Percentiles rank a stretch among this genome's conserved stretches.
phyloP scores from a whole-genome alignment of 2,888 invertebrate species.

The Caenorhabditis virilis region DNA sequence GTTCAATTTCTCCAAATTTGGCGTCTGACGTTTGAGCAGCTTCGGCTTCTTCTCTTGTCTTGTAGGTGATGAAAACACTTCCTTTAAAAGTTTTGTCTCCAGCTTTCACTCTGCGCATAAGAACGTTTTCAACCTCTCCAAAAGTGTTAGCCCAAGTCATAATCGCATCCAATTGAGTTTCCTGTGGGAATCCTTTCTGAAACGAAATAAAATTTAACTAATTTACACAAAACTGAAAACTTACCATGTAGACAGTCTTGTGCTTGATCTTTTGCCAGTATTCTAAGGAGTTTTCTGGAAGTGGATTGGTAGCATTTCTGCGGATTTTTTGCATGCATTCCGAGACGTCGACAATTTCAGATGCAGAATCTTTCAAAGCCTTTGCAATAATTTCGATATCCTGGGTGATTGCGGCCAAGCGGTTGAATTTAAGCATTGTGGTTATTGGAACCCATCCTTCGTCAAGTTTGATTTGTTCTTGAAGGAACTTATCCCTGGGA shows the following conservation, averaged over 20 bases:
- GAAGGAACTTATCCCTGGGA: slow-evolving; percentile 88
- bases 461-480: slow-evolving; percentile 82
- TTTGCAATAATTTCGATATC: slow-evolving; percentile 78
- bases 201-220: slow-evolving; percentile 36
- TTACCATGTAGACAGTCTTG: slow-evolving; percentile 80
- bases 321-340: slow-evolving; percentile 79
- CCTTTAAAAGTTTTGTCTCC: slow-evolving; percentile 73
- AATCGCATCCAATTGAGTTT: slow-evolving; percentile 76
- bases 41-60: slow-evolving; percentile 81
- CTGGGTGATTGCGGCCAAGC: slow-evolving; percentile 76
- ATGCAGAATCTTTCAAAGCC: slow-evolving; percentile 76
- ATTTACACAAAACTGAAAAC: not conserved
- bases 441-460: slow-evolving; percentile 86
- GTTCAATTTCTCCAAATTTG: slow-evolving; percentile 74
- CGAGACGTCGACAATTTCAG: slow-evolving; percentile 67
- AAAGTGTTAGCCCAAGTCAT: slow-evolving; percentile 78
- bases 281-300: slow-evolving; percentile 85
- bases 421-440: slow-evolving; percentile 85
- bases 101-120: slow-evolving; percentile 69
- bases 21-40: slow-evolving; percentile 76
- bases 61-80: slow-evolving; percentile 87
- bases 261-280: slow-evolving; percentile 79
- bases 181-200: slow-evolving; percentile 75
- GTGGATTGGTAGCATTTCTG: slow-evolving; percentile 77
- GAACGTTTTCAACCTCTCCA: slow-evolving; percentile 78